phyloP scores from a whole-genome alignment of 2,888 invertebrate genomes.

The Eustalomyia histrio region DNA sequence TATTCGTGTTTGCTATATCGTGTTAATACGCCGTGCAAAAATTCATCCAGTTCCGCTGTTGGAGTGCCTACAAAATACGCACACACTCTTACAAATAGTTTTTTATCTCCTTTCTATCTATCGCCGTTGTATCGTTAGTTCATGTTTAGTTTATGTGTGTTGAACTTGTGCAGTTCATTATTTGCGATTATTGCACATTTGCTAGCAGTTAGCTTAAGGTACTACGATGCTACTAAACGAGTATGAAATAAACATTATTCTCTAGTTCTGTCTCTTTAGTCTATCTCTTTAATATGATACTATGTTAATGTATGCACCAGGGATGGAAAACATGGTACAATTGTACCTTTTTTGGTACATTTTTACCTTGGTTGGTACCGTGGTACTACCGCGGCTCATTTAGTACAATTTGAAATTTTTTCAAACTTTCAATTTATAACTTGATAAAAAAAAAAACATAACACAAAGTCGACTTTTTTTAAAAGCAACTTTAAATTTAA shows the following conservation, averaged over 20 bases:
- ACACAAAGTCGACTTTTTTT: too few species aligned
- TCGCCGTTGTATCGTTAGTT: background rate
- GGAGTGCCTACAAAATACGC: constrained; percentile 38
- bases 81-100: background rate
- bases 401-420: too few species aligned
- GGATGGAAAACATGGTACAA: too few species aligned
- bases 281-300: too few species aligned
- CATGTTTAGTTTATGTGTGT: constrained; percentile 15
- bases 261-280: background rate
- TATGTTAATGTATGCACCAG: too few species aligned
- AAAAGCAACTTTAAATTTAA: too few species aligned
- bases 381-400: too few species aligned
- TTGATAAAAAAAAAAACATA: too few species aligned
- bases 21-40: constrained; percentile 55
- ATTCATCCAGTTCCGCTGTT: constrained; percentile 61
- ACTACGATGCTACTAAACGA: background rate
- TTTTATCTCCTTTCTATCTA: background rate
- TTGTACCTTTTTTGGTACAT: too few species aligned
- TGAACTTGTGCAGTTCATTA: constrained; percentile 39
- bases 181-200: constrained; percentile 54
- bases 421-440: too few species aligned
- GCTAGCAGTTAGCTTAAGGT: constrained; percentile 9
- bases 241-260: background rate
- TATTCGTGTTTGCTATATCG: constrained; percentile 40
- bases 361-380: too few species aligned